phyloP scores from a whole-genome alignment of 1,140 invertebrate species.

The Berghia stephanieae region DNA sequence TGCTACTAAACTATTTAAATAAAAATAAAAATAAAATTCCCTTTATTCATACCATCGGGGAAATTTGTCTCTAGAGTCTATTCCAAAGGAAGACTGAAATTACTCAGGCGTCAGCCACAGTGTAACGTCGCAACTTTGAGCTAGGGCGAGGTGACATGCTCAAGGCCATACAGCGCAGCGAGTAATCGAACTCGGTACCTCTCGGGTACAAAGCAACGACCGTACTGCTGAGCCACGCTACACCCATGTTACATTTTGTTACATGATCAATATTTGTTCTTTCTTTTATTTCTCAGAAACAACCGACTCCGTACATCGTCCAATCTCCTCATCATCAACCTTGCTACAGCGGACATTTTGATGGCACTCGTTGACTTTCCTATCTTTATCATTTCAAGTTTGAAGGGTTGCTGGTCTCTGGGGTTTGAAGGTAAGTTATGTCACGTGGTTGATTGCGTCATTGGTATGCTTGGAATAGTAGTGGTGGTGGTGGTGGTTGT shows the following conservation, averaged over 20 bases:
- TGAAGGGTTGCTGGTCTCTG: conserved; percentile 33
- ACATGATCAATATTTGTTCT: not conserved
- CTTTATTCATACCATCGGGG: no score
- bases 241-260: not conserved
- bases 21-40: not conserved
- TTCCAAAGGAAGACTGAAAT: no score
- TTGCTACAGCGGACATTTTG: conserved; percentile 35
- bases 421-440: conserved; percentile 30
- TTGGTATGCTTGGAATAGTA: not conserved
- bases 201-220: not conserved
- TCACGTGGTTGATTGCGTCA: not conserved
- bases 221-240: no score
- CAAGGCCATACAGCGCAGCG: no score
- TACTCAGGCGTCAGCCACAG: not conserved
- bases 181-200: no score
- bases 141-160: no score
- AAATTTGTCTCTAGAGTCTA: no score
- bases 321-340: conserved; percentile 40
- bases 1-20: no score
- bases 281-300: conserved; percentile 31
- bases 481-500: no score
- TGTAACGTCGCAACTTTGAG: no score
- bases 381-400: conserved; percentile 30
- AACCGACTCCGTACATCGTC: conserved; percentile 36
- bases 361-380: conserved; percentile 36